Percentiles rank a stretch among this genome's conserved stretches.
These are phyloP conservation scores for Geothlypis trichas DNA, from an alignment of 2,113 vertebrate genomes.

Conservation along the genomic window DNA sequence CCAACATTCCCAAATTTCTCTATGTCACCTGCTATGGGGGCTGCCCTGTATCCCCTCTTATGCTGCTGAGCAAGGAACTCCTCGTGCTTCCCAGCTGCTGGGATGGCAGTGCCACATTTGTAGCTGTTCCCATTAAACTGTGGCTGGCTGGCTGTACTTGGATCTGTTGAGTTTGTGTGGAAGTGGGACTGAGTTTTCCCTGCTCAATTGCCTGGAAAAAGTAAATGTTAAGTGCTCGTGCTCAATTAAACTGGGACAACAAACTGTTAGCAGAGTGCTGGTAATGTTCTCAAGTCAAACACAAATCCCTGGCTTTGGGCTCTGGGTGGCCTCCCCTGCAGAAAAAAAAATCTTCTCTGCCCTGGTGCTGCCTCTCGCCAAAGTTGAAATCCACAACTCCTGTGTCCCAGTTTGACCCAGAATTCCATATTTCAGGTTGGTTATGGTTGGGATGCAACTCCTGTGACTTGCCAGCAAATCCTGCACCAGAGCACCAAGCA, in stretches of 20 bases:
- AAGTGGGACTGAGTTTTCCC: not conserved
- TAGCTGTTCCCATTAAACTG: rapidly evolving
- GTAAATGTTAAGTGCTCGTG: not conserved
- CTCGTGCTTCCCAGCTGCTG: not conserved
- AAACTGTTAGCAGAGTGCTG: not conserved
- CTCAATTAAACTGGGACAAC: not conserved
- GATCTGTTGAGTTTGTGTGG: not conserved
- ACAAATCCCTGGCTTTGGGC: not conserved
- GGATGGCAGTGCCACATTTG: not conserved
- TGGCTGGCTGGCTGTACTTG: not conserved
- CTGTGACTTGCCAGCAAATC: not conserved
- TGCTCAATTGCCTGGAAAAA: not conserved
- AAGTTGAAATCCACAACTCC: rapidly evolving
- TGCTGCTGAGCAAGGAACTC: not conserved
- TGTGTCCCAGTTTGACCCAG: not conserved
- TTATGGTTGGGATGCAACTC: not conserved
- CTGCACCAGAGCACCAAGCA: rapidly evolving
- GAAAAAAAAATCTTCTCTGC: no score
- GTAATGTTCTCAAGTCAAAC: not conserved
- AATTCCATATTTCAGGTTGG: not conserved
- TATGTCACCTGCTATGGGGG: not conserved
- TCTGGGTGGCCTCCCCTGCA: not conserved
- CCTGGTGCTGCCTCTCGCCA: not conserved
- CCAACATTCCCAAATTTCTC: not conserved
- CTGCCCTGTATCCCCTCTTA: rapidly evolving